These are phyloP conservation scores for Hippocampus mohnikei DNA, from an alignment of 2,113 vertebrate genomes.

Conservation along the genomic window DNA sequence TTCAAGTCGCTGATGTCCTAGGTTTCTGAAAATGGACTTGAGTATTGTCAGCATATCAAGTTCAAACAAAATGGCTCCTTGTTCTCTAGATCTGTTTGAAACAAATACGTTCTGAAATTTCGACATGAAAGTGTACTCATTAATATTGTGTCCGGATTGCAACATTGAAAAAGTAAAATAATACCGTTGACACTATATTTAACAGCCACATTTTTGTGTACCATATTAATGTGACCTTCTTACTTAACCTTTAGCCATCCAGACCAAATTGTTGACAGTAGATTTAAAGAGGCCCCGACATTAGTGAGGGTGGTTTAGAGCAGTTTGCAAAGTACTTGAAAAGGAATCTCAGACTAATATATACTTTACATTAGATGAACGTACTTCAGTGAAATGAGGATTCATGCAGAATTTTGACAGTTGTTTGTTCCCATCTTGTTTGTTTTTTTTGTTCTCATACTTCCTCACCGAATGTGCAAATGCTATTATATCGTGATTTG, in stretches of 20 bases:
- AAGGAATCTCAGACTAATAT: too few relatives aligned
- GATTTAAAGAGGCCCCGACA: too few relatives aligned
- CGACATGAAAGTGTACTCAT: neutral
- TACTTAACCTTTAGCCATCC: too few relatives aligned
- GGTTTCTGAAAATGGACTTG: neutral
- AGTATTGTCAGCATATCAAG: neutral
- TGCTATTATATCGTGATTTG: neutral
- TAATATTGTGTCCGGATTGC: neutral
- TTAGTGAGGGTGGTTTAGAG: too few relatives aligned
- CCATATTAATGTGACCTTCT: too few relatives aligned
- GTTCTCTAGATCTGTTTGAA: neutral
- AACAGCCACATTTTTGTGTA: too few relatives aligned
- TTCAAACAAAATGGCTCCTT: neutral
- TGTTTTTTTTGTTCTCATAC: neutral
- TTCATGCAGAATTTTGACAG: neutral
- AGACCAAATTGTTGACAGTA: too few relatives aligned
- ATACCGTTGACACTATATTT: too few relatives aligned
- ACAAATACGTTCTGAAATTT: neutral
- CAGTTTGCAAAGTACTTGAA: too few relatives aligned
- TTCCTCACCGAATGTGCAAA: neutral
- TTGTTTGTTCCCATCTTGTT: neutral
- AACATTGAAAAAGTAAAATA: too few relatives aligned
- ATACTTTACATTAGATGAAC: too few relatives aligned
- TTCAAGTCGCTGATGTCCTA: neutral
- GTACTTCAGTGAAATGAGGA: neutral